Evolutionary conservation across 1,140 invertebrate species (phyloP), one percentile per base, ranked within the genome.

Genomic region (Scaptomyza hsui): DNA sequence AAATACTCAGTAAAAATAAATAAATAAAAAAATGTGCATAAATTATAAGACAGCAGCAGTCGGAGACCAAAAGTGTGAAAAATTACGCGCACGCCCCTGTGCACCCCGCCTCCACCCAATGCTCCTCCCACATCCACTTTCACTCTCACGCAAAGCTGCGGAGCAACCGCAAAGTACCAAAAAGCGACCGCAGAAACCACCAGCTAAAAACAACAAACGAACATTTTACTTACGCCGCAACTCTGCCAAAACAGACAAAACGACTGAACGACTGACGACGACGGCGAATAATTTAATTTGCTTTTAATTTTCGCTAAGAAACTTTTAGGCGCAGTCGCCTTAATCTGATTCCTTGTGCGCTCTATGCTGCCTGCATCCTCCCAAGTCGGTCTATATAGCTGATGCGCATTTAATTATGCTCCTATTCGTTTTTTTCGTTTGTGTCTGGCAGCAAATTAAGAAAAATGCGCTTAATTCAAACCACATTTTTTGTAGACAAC

Each of bases 261-360:
- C 37, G 19, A 47, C 41, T 24, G 3, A n/a, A 32, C 37, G 19
- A 47, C 41, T 41, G 12, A 12, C 26, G 57, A 62, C 35, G 45
- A 45, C 32, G 42, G 65, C 59, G 41, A 37, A 60, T 72, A 76
- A 76, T 76, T 76, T 76, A 59, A 76, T 76, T 76, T 76, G 52
- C 60, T 73, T 68, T 63, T 73, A 76, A 73, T 76, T 76, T 76
- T 76, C 70, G 53, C 57, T 60, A 62, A 42, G 19, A 68, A 72
- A 68, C 51, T 72, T 68, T 49, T 52, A 37, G 51, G 35, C 61
- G 52, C 60, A 56, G 52, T 56, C 56, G 26, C 49, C 49, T 61
- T 68, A 53, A 69, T 49, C 56, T 72, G 42, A 26, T 61, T 49
- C 19, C 55, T 32, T 32, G 10, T 49, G 24, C 16, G 24, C 16